Conservation (phyloP, 2,797 vertebrate genomes). For the Epinephelus awoara region DNA sequence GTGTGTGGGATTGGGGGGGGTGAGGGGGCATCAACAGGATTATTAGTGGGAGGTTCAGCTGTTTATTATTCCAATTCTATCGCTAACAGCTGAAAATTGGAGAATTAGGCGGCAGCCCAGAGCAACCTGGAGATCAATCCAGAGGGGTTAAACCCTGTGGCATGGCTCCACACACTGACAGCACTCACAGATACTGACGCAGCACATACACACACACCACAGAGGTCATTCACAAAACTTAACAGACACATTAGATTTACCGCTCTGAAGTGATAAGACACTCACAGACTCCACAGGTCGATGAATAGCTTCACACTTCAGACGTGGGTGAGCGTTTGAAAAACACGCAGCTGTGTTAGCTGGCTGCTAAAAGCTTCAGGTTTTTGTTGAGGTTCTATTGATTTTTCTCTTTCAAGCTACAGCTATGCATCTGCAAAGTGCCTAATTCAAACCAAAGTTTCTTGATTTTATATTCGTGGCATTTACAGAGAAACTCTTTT, state of each 20-base stretch:
- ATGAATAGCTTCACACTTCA: slow-evolving; percentile 71
- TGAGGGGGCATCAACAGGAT: slow-evolving; percentile 70
- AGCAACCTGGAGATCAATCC: slow-evolving; percentile 83
- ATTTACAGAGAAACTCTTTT: slow-evolving; percentile 29
- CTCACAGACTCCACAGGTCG: slow-evolving; percentile 64
- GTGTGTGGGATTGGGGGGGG: neutral
- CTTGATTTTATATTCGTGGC: slow-evolving; percentile 10
- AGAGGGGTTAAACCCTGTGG: slow-evolving; percentile 84
- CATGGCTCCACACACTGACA: slow-evolving; percentile 73
- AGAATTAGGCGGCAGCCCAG: slow-evolving; percentile 83
- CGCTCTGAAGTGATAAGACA: slow-evolving; percentile 82
- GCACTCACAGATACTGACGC: slow-evolving; percentile 74
- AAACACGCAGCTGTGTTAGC: slow-evolving; percentile 27
- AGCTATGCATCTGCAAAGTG: neutral
- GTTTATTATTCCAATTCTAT: slow-evolving; percentile 91
- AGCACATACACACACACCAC: slow-evolving; percentile 59
- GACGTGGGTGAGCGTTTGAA: slow-evolving; percentile 47
- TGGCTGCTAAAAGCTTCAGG: slow-evolving; percentile 18
- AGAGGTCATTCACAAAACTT: slow-evolving; percentile 81
- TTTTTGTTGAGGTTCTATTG: slow-evolving; percentile 16
- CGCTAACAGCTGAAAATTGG: slow-evolving; percentile 91
- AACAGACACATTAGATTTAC: slow-evolving; percentile 85
- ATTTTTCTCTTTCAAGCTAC: neutral
- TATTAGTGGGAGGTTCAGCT: slow-evolving; percentile 88
- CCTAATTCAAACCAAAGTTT: slow-evolving; percentile 19